phyloP scores from a whole-genome alignment of 2,888 invertebrate genomes.

The Leptopilina drosophilae region DNA sequence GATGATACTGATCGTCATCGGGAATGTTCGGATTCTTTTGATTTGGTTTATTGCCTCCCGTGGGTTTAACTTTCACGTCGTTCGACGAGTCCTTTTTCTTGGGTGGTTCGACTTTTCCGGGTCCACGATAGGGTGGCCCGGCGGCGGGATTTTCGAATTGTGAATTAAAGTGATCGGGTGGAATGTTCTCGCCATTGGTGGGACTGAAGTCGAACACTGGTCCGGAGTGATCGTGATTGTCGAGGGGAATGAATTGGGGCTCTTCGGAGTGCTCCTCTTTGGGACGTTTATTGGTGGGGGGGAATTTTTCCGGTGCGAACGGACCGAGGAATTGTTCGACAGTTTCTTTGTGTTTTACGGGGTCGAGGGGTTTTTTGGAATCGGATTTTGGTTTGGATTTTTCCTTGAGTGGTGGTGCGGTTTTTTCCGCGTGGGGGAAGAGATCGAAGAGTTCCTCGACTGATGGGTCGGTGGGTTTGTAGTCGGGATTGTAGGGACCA shows the following conservation, averaged over 20 bases:
- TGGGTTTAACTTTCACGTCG: slow-evolving; percentile 57
- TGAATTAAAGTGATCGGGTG: slow-evolving; percentile 61
- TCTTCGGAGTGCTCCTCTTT: slow-evolving; percentile 64
- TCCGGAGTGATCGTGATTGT: slow-evolving; percentile 57
- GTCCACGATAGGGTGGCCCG: slow-evolving; percentile 66
- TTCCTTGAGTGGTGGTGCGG: slow-evolving; percentile 61
- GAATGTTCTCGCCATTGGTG: slow-evolving; percentile 64
- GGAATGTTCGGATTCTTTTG: slow-evolving; percentile 53
- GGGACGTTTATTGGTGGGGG: slow-evolving; percentile 42
- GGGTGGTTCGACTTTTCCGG: slow-evolving; percentile 52
- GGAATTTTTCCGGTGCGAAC: slow-evolving; percentile 67
- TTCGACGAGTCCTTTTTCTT: slow-evolving; percentile 64
- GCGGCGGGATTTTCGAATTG: slow-evolving; percentile 64
- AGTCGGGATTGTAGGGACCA: slow-evolving; percentile 77
- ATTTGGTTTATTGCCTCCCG: slow-evolving; percentile 53
- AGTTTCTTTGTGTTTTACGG: slow-evolving; percentile 67
- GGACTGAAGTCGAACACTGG: slow-evolving; percentile 62
- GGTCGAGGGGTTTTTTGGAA: slow-evolving; percentile 70
- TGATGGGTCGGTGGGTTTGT: slow-evolving; percentile 67
- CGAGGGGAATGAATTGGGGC: slow-evolving; percentile 68
- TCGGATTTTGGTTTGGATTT: slow-evolving; percentile 70
- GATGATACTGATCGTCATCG: slow-evolving; percentile 61
- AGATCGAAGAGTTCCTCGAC: slow-evolving; percentile 72
- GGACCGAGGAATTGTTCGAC: slow-evolving; percentile 69
- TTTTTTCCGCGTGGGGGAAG: slow-evolving; percentile 60